Evolutionary conservation across 2,888 invertebrate genomes (phyloP).

Genomic region (Tetropium fuscum): DNA sequence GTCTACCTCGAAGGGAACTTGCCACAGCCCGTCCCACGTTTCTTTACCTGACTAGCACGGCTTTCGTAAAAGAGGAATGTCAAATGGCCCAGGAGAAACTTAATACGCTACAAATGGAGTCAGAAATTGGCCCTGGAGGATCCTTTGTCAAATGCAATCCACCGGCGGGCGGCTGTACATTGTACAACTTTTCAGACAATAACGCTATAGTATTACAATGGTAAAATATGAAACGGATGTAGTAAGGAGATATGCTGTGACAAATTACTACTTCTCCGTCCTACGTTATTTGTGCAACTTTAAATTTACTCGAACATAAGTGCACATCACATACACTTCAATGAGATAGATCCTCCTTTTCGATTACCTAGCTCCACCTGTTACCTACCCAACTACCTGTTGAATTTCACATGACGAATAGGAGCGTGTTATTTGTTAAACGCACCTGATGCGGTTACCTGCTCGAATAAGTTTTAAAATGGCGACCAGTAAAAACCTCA

Average conservation of each 20-base stretch:
- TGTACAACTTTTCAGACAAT: conserved; percentile 23
- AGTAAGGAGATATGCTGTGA: not conserved
- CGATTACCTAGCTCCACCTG: conserved; percentile 44
- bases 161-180: conserved; percentile 18
- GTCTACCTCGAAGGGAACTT: conserved; percentile 9
- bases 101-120: conserved; percentile 26
- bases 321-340: conserved; percentile 3
- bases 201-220: conserved; percentile 18
- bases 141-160: conserved; percentile 15
- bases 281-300: not conserved
- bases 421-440: conserved; percentile 26
- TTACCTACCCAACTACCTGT: conserved; percentile 43
- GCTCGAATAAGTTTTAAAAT: conserved; percentile 13
- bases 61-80: conserved; percentile 15
- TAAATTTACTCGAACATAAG: conserved; percentile 9
- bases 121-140: conserved; percentile 23
- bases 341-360: conserved; percentile 19
- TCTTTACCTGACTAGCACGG: conserved; percentile 20
- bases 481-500: too few species aligned
- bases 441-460: conserved; percentile 35
- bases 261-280: not conserved
- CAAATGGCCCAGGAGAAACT: conserved; percentile 17
- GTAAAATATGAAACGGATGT: conserved; percentile 19
- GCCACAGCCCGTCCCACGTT: conserved; percentile 7
- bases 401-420: conserved; percentile 35